Percentiles rank a stretch among this genome's conserved stretches.
Evolutionary conservation across 2,797 vertebrate genomes (phyloP).

Genomic region (Knipowitschia caucasica): DNA sequence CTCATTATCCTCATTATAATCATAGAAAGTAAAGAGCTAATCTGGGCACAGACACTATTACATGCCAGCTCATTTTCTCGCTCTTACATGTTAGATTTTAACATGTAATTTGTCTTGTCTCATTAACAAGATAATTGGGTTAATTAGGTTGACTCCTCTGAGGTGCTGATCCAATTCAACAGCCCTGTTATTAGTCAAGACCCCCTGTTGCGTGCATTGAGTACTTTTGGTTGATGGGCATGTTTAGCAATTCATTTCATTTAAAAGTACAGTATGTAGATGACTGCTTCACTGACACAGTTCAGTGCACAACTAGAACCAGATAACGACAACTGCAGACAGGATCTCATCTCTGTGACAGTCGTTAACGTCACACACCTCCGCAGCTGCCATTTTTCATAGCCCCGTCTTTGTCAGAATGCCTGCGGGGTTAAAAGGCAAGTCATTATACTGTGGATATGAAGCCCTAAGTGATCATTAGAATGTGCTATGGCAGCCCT

Average conservation of each 20-base stretch:
- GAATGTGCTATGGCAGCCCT: background rate
- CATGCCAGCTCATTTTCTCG: background rate
- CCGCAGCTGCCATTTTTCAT: constrained; percentile 9
- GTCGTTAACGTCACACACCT: constrained; percentile 1
- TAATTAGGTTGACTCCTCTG: background rate
- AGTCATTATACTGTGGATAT: constrained; percentile 4
- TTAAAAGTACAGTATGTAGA: constrained; percentile 4
- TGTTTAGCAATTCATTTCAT: background rate
- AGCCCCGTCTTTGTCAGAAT: background rate
- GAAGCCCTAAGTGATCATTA: background rate
- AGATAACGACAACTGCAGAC: background rate
- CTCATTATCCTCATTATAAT: background rate
- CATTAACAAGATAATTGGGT: constrained; percentile 2
- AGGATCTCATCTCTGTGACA: background rate
- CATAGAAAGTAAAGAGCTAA: background rate
- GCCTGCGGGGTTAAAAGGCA: background rate
- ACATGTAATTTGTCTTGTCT: constrained; percentile 4
- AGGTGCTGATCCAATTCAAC: background rate
- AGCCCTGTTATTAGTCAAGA: background rate
- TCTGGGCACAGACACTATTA: background rate
- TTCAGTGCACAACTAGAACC: background rate
- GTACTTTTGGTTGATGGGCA: background rate
- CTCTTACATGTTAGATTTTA: background rate
- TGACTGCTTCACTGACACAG: background rate
- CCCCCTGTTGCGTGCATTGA: constrained; percentile 1